Evolutionary conservation across 2,797 vertebrate species (phyloP).

Genomic region (Myiotriccus ornatus): DNA sequence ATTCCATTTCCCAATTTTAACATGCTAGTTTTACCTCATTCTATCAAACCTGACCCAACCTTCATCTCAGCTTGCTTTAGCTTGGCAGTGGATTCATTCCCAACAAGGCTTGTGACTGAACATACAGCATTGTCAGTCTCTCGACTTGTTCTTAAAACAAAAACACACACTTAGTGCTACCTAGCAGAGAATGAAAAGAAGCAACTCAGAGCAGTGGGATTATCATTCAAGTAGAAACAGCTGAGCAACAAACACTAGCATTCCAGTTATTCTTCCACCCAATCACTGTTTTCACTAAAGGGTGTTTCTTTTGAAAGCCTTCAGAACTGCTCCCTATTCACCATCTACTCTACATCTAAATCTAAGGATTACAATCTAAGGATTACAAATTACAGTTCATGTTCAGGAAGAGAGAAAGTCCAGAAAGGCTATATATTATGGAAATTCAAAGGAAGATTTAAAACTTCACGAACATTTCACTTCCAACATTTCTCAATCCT

Average conservation of each 20-base stretch:
- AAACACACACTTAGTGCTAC: background rate
- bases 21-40: background rate
- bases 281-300: background rate
- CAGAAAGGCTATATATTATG: background rate
- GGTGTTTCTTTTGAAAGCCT: background rate
- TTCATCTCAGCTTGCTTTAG: background rate
- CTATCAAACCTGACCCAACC: background rate
- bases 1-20: background rate
- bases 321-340: background rate
- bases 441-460: background rate
- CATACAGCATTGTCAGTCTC: background rate
- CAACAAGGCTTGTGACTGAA: background rate
- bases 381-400: background rate
- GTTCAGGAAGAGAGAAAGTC: background rate
- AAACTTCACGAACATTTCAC: background rate
- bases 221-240: background rate
- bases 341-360: background rate
- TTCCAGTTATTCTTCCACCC: background rate
- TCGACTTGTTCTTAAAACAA: background rate
- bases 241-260: background rate
- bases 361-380: background rate
- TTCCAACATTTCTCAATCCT: background rate
- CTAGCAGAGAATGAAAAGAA: background rate
- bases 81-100: background rate
- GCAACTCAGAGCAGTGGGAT: background rate